Base-by-base conservation (phyloP, 2,113 vertebrate species). In the zebrafish (Danio rerio) region DNA sequence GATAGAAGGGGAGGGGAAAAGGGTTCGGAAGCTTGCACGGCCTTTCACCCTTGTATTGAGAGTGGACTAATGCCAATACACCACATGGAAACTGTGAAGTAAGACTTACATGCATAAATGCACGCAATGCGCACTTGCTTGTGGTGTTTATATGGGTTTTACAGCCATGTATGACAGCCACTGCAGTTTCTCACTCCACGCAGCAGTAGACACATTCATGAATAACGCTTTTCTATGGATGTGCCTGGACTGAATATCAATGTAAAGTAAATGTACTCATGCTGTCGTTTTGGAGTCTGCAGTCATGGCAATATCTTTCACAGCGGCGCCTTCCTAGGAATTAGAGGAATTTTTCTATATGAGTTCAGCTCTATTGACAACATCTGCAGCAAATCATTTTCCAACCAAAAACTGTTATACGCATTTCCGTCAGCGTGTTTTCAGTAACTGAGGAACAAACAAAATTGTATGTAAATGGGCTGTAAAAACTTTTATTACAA, bases 41-140 rank as follows among this genome's bases (percentile, higher is more conserved):
- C 85, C 79, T 81, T 81, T 74, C 82, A 81, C 85, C 74, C 76
- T 86, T 84, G 82, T 86, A 59, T 21, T 69, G 42, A 40, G 81
- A n/a, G 68, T 79, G 73, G 79, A 66, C 49, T 31, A 18, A 31
- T 31, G 83, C 82, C 53, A 78, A 66, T 49, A 45, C 53, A 47
- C 13, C 52, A 16, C 63, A 16, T 66, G 74, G 68, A 65, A 86
- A 86, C 82, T 66, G 75, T 80, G 53, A 49, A 82, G 52, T 21
- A 21, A 76, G 20, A 75, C n/a, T 55, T 63, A 16, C 20, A 47
- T 1, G 16, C 16, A 63, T 61, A 58, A 55, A 74, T 15, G 12
- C 49, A 20, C 50, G 61, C 45, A 80, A 21, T 15, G 12, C 62
- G 74, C 45, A 49, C 18, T 49, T 7, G 12, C 15, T 49, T 49